Percentiles rank a stretch among this genome's conserved stretches.
Conservation (phyloP, 2,888 invertebrate genomes). For the Asteroscopus sphinx region DNA sequence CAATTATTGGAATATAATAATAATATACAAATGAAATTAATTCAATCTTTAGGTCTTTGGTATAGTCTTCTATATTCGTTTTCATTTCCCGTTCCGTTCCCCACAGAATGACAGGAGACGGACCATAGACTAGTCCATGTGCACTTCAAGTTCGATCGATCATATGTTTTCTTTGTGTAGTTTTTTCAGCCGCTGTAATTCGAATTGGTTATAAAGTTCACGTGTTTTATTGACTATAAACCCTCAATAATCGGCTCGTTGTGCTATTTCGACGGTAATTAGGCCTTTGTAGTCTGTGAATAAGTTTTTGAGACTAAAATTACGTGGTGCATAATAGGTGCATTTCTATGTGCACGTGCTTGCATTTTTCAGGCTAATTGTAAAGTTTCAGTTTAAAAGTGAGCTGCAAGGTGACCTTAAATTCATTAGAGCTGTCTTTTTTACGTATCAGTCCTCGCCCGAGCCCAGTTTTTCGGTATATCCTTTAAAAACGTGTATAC, state of each 20-base stretch:
- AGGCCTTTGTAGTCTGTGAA: constrained; percentile 40
- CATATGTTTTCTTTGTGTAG: constrained; percentile 90
- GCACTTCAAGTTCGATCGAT: constrained; percentile 89
- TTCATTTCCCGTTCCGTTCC: constrained; percentile 54
- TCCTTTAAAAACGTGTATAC: constrained; percentile 69
- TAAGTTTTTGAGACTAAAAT: constrained; percentile 56
- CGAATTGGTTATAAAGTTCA: constrained; percentile 83
- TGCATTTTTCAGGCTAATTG: constrained; percentile 84
- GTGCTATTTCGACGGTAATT: constrained; percentile 44
- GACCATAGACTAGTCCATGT: constrained; percentile 86
- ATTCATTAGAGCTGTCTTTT: constrained; percentile 50
- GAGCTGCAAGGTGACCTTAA: constrained; percentile 55
- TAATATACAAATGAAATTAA: background rate
- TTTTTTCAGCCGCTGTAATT: constrained; percentile 89
- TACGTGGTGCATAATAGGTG: constrained; percentile 74
- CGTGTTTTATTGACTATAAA: constrained; percentile 62
- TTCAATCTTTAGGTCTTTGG: constrained; percentile 3
- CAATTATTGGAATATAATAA: background rate
- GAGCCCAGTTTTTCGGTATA: constrained; percentile 44
- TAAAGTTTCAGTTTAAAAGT: constrained; percentile 70
- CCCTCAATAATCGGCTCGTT: constrained; percentile 45
- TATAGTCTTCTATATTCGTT: constrained; percentile 22
- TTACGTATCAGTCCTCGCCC: constrained; percentile 36
- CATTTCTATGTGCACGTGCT: constrained; percentile 87
- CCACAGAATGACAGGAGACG: constrained; percentile 67